Evolutionary conservation across 2,888 invertebrate genomes (phyloP).

Genomic region (Vandiemenella viatica): DNA sequence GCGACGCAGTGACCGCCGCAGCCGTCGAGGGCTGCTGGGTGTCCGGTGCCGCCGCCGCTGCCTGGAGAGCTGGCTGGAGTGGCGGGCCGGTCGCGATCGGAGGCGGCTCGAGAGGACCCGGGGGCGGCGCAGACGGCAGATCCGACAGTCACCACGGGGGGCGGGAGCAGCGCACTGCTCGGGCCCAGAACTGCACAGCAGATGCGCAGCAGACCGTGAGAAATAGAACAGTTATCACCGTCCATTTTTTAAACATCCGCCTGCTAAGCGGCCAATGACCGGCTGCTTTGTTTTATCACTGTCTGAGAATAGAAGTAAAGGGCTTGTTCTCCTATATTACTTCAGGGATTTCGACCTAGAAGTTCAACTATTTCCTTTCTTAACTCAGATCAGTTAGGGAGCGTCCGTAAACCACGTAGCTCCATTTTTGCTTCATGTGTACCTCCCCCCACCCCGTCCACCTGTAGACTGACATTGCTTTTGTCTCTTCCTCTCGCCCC

Average conservation of each 20-base stretch:
- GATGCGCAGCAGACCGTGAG: neutral
- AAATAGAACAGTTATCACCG: neutral
- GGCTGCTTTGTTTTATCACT: neutral
- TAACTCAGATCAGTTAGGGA: too few species aligned
- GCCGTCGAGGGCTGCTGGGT: constrained; percentile 39
- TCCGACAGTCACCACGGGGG: too few species aligned
- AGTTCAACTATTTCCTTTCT: too few species aligned
- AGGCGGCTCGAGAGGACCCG: constrained; percentile 12
- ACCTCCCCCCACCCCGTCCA: too few species aligned
- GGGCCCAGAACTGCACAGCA: constrained; percentile 2
- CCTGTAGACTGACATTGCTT: too few species aligned
- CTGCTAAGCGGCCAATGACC: too few species aligned
- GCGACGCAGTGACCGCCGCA: constrained; percentile 55
- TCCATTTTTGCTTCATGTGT: too few species aligned
- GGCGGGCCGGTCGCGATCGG: constrained; percentile 16
- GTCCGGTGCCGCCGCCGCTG: constrained; percentile 35
- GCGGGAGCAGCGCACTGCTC: constrained; percentile 2
- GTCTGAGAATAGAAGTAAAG: neutral
- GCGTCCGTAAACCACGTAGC: too few species aligned
- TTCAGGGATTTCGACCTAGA: too few species aligned
- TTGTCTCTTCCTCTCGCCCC: too few species aligned
- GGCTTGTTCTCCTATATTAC: too few species aligned
- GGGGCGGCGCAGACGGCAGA: too few species aligned
- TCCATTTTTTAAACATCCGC: neutral
- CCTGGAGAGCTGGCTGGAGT: constrained; percentile 27